These are phyloP conservation scores for Agonopterix arenella DNA, from an alignment of 2,888 invertebrate species.

Conservation along the genomic window DNA sequence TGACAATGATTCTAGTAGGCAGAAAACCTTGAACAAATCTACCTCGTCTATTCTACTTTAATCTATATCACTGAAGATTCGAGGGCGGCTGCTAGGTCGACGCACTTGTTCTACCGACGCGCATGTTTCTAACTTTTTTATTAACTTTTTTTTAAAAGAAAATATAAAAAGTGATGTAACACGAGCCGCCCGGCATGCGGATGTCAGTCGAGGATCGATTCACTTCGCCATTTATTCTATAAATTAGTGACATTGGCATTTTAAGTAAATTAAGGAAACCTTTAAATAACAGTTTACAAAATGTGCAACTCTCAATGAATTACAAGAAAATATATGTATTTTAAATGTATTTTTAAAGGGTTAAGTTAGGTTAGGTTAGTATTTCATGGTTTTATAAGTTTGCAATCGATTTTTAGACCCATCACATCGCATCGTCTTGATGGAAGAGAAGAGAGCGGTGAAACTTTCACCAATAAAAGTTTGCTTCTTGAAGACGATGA, in stretches of 20 bases:
- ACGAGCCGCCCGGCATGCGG: conserved; percentile 62
- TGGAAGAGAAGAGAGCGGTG: no score
- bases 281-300: conserved; percentile 9
- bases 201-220: conserved; percentile 30
- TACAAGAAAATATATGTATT: no score
- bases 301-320: no score
- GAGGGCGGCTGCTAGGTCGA: conserved; percentile 20
- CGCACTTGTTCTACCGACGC: conserved; percentile 49
- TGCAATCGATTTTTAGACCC: no score
- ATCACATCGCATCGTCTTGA: no score
- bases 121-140: conserved; percentile 54
- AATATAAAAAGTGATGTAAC: conserved; percentile 50
- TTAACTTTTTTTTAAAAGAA: conserved; percentile 28
- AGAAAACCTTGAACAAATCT: background rate
- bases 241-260: conserved; percentile 17
- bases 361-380: no score
- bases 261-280: conserved; percentile 10
- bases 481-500: no score
- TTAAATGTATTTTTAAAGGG: no score
- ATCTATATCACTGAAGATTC: conserved; percentile 23
- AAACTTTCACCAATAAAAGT: no score
- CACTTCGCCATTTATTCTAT: conserved; percentile 19
- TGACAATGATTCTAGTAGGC: no score
- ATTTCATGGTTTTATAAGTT: no score
- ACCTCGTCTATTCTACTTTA: conserved; percentile 6